Conservation (phyloP, 2,113 vertebrate genomes). For the Piprites chloris region DNA sequence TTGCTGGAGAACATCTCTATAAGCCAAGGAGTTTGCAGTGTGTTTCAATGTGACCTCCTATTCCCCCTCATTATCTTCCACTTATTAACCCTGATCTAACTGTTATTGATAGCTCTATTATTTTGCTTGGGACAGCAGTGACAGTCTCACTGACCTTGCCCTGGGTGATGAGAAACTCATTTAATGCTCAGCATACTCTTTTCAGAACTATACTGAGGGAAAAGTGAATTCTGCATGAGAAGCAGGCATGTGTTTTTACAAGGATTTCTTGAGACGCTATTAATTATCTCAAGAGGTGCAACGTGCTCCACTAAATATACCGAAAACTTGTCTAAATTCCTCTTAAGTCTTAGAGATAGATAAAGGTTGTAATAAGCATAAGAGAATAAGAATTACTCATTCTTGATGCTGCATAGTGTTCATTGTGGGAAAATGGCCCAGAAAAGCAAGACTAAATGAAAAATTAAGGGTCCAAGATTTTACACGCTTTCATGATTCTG, state of each 20-base stretch:
- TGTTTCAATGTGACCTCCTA: conserved; percentile 57
- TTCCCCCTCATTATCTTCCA: conserved; percentile 61
- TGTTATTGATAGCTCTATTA: conserved; percentile 68
- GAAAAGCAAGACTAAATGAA: neutral
- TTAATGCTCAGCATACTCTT: conserved; percentile 39
- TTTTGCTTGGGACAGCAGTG: conserved; percentile 49
- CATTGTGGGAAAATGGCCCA: neutral
- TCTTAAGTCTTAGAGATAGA: neutral
- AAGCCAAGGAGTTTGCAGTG: neutral
- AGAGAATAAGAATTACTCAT: neutral
- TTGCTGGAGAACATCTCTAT: neutral
- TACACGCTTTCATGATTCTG: neutral
- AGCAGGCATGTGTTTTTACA: neutral
- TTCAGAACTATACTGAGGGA: neutral
- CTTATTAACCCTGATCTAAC: conserved; percentile 65
- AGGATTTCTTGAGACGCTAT: neutral
- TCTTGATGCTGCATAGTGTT: neutral
- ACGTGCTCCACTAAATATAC: neutral
- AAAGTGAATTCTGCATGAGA: conserved; percentile 15
- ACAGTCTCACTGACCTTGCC: conserved; percentile 58
- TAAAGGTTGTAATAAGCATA: neutral
- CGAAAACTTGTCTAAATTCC: neutral
- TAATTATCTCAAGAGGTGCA: neutral
- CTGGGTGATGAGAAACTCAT: conserved; percentile 52
- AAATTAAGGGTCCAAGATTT: neutral